Percentiles rank a stretch among this genome's conserved stretches.
Evolutionary conservation across 2,888 invertebrate genomes (phyloP).

Genomic region (Mythimna impura): DNA sequence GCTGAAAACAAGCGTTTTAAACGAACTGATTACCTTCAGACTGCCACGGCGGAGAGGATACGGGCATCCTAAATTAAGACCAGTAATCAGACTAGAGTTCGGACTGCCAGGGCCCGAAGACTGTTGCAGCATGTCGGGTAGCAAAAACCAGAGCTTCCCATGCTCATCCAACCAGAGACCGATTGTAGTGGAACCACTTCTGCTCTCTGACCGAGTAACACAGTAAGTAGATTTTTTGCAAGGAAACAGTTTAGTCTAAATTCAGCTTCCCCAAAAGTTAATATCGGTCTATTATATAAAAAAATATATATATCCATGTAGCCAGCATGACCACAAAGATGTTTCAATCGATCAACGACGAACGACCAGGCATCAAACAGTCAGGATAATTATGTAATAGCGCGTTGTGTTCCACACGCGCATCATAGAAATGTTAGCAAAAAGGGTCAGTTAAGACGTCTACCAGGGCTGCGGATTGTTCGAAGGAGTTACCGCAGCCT

Average conservation of each 20-base stretch:
- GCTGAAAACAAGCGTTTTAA: slow-evolving; percentile 21
- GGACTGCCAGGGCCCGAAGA: not conserved
- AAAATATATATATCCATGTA: not conserved
- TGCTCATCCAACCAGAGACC: slow-evolving; percentile 30
- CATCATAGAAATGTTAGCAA: too few relatives aligned
- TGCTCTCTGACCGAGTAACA: not conserved
- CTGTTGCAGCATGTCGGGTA: slow-evolving; percentile 29
- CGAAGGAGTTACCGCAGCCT: too few relatives aligned
- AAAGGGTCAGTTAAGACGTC: too few relatives aligned
- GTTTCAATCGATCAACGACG: too few relatives aligned
- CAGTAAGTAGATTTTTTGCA: slow-evolving; percentile 37
- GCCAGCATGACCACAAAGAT: not conserved
- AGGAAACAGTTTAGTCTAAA: not conserved
- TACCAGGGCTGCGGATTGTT: too few relatives aligned
- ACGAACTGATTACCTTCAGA: slow-evolving; percentile 25
- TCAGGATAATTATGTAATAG: not conserved
- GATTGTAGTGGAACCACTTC: slow-evolving; percentile 11
- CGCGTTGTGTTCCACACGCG: too few relatives aligned
- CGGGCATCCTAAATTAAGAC: slow-evolving; percentile 15
- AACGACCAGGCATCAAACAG: not conserved
- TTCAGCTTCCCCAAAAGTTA: slow-evolving; percentile 21
- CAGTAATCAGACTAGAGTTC: slow-evolving; percentile 8
- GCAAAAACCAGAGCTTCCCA: not conserved
- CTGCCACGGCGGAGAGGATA: not conserved
- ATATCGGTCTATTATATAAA: not conserved